phyloP scores from a whole-genome alignment of 2,888 invertebrate genomes.

The Latrodectus hesperus region DNA sequence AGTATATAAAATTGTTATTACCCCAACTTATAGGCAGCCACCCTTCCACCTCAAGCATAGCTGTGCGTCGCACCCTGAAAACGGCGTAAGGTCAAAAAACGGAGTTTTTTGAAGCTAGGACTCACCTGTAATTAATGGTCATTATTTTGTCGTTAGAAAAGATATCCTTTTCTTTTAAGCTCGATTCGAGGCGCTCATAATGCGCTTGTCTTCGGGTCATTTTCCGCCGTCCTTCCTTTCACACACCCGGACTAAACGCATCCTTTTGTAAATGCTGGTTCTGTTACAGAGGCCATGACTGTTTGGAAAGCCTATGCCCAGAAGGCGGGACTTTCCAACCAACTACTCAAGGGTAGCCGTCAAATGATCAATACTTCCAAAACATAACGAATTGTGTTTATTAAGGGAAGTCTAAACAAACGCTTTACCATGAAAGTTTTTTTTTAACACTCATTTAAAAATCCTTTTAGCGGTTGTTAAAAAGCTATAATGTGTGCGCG shows the following conservation, averaged over 20 bases:
- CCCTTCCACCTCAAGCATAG: background rate
- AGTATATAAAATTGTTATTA: background rate
- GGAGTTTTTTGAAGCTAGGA: background rate
- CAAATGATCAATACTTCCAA: too few relatives aligned
- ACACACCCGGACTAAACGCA: background rate
- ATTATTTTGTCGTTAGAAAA: conserved; percentile 63
- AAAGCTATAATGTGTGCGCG: too few relatives aligned
- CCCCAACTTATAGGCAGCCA: background rate
- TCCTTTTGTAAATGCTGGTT: too few relatives aligned
- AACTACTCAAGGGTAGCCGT: conserved; percentile 25
- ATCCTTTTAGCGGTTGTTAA: too few relatives aligned
- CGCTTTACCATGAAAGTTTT: too few relatives aligned
- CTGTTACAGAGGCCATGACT: too few relatives aligned
- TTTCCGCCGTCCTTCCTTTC: background rate
- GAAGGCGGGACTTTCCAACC: too few relatives aligned
- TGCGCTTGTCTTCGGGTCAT: conserved; percentile 8
- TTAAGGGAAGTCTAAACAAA: too few relatives aligned
- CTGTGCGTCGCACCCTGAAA: conserved; percentile 26
- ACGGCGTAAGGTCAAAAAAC: conserved; percentile 46
- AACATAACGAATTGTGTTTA: too few relatives aligned
- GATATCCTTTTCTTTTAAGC: conserved; percentile 19
- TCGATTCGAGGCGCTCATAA: conserved; percentile 23
- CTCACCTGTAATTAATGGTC: conserved; percentile 57
- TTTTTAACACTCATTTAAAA: too few relatives aligned
- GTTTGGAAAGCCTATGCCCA: too few relatives aligned